phyloP scores from a whole-genome alignment of 1,140 invertebrate genomes.

The Aricia agestis region DNA sequence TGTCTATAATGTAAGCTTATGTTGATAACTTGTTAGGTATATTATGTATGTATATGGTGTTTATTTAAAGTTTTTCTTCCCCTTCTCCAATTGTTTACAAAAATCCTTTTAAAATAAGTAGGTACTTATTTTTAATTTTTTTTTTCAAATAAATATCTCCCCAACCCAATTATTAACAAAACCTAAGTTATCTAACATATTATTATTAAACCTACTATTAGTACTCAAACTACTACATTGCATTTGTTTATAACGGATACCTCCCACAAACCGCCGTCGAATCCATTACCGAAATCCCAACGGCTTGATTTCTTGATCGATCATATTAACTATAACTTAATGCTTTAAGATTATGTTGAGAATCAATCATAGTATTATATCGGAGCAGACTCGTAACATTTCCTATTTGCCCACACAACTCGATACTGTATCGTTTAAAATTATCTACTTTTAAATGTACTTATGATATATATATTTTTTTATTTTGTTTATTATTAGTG shows the following conservation, averaged over 20 bases:
- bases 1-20: too few species aligned
- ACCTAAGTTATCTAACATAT: too few species aligned
- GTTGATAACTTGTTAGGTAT: too few species aligned
- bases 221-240: not conserved
- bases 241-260: not conserved
- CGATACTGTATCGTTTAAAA: conserved; percentile 6
- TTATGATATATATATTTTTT: conserved; percentile 2
- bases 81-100: too few species aligned
- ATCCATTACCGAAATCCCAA: conserved; percentile 18
- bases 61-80: too few species aligned
- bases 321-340: conserved; percentile 15
- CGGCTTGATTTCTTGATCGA: conserved; percentile 17
- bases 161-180: too few species aligned
- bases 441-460: conserved; percentile 16
- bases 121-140: too few species aligned
- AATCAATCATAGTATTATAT: conserved; percentile 12
- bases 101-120: too few species aligned
- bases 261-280: conserved; percentile 7
- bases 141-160: too few species aligned
- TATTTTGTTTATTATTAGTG: not conserved
- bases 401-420: conserved; percentile 18
- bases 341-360: conserved; percentile 17
- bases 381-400: conserved; percentile 11
- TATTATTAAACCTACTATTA: too few species aligned
- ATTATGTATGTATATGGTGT: too few species aligned